Base-by-base conservation (phyloP, 2,797 vertebrate species). In the Chromis chromis region DNA sequence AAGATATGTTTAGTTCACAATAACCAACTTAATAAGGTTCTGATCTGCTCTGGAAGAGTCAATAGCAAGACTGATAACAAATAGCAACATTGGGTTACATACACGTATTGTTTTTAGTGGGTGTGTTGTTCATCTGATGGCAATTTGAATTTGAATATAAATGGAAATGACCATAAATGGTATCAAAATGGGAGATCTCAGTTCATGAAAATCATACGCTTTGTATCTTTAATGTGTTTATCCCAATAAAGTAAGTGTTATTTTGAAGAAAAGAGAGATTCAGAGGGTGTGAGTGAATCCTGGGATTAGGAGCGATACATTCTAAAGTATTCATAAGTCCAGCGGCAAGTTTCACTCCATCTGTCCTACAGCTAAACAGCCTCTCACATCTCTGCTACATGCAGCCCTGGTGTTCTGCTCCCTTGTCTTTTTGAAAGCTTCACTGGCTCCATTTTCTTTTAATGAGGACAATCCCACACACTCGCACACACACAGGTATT, bases 291-390 rank as follows among this genome's bases (percentile, higher is more conserved):
- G 21, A 53, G 40, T 40, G 46, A 54, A 49, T 39, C 55, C 22
- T 27, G 17, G 44, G 49, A 62, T 55, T 52, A 33, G 39, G 49
- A 39, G 49, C 13, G n/a, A 65, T 39, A 22, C 33, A 22, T 50
- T 58, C 14, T 67, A 36, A 65, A 81, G 63, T 57, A 61, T 82
- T 78, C 50, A 61, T 65, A 57, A 82, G 66, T 77, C 78, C 73
- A 44, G 52, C 11, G 6, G 61, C 65, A 58, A 16, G 67, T 64
- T 79, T 68, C 44, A 66, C 55, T 75, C 52, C 49, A 10, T 74
- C 65, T 71, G 46, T 68, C 73, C 79, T 64, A 0, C 42, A 70
- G 67, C 75, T 24, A 66, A 80, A 83, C 74, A 66, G 50, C 52
- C 44, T 67, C 77, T 67, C 70, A 63, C 53, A 44, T 60, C 57